A percentile compares a stretch with the other conserved stretches of the same genome.
phyloP scores from a whole-genome alignment of 2,797 vertebrate genomes.

The Nothura maculosa region DNA sequence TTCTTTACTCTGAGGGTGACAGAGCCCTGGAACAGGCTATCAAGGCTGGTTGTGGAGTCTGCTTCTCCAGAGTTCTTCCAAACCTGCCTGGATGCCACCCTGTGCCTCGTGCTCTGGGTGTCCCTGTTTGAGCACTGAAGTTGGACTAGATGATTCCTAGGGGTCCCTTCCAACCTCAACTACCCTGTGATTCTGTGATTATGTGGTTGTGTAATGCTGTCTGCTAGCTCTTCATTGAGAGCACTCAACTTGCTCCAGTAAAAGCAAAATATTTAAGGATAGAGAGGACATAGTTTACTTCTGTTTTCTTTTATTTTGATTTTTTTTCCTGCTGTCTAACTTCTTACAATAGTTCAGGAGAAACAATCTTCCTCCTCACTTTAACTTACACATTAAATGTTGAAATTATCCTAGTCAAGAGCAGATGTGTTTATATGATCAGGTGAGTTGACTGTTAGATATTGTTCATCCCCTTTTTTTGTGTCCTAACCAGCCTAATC shows the following conservation, averaged over 20 bases:
- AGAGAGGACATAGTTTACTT: background rate
- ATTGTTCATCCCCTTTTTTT: background rate
- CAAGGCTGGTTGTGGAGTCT: too few species aligned
- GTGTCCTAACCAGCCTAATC: slow-evolving; percentile 12
- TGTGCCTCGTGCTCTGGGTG: too few species aligned
- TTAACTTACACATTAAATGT: background rate
- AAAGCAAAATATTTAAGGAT: accelerated
- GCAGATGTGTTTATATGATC: background rate
- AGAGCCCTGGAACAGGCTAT: too few species aligned
- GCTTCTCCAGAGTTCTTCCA: too few species aligned
- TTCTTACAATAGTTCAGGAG: background rate
- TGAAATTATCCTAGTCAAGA: background rate
- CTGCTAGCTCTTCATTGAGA: background rate
- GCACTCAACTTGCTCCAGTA: background rate
- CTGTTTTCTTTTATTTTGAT: background rate
- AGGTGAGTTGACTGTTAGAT: background rate
- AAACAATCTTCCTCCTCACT: background rate
- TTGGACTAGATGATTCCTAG: too few species aligned
- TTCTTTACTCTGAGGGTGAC: too few species aligned
- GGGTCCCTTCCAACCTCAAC: too few species aligned
- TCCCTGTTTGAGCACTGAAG: too few species aligned
- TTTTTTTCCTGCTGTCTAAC: background rate
- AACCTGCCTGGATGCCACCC: too few species aligned
- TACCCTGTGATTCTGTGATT: too few species aligned
- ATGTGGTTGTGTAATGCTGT: background rate